Evolutionary conservation across 2,113 vertebrate genomes (phyloP), one percentile per base, ranked within the genome.

Genomic region (Oncorhynchus kisutch): DNA sequence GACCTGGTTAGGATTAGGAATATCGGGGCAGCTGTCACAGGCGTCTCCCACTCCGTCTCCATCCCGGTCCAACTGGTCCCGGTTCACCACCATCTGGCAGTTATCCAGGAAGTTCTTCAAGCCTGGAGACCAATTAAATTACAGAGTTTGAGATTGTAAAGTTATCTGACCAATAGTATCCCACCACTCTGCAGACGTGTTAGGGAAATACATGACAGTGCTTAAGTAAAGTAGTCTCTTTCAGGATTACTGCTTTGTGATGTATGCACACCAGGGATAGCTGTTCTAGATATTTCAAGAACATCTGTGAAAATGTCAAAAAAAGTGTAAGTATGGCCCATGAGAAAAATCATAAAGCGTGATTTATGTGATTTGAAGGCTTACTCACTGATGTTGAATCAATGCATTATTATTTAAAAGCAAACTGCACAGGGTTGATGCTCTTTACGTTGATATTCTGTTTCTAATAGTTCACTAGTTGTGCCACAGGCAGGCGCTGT

Each of bases 1-100:
- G 60, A 98, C 98, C 96, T 99, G 98, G 86, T 97, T 99, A 67
- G 98, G 97, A 88, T 99, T 98, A 86, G 95, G 96, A 86, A 97
- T 88, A 72, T 97, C 95, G 2, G 96, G 97, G 81, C 98, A 99
- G 86, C 97, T 99, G 88, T 99, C 98, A 65, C 98, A 99, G 18
- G 94, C 95, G 7, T 99, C 97, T 74, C 98, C 98, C 54, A 99
- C 97, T 2, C 97, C 97, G 0, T 99, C 98, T 11, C 92, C 93
- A 65, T 99, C 98, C 67, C 69, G 88, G 86, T 99, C 98, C 82
- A 85, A 66, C 87, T 99, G 98, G 84, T 97, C 93, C 80, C 80
- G 81, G 76, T 99, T 99, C 76, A 95, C 88, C 67, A 98, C 91
- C n/a, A 81, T 94, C 68, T 94, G 97, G 81, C 98, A 99, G 84